A percentile compares a stretch with the other conserved stretches of the same genome.
These are phyloP conservation scores for Balearica regulorum DNA, from an alignment of 2,797 vertebrate species.

Conservation along the genomic window DNA sequence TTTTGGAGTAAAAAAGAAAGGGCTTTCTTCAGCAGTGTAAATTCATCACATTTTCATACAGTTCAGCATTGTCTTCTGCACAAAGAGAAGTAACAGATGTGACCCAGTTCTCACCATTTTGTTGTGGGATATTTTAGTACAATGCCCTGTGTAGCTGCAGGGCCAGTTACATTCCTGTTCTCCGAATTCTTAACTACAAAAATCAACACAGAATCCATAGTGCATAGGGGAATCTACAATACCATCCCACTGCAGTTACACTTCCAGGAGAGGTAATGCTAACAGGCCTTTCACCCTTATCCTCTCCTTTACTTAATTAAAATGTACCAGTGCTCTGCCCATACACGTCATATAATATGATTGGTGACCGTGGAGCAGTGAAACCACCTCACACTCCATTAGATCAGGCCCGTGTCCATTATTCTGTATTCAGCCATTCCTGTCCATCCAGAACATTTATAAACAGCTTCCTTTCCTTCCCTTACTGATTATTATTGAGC, in stretches of 20 bases:
- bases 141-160: neutral
- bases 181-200: neutral
- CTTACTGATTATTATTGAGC: neutral
- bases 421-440: neutral
- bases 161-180: neutral
- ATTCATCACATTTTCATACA: constrained; percentile 26
- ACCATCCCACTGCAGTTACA: neutral
- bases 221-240: neutral
- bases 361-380: neutral
- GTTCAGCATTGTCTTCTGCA: constrained; percentile 21
- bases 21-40: neutral
- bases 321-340: neutral
- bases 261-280: neutral
- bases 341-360: neutral
- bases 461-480: neutral
- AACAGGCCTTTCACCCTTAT: neutral
- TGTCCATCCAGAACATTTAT: neutral
- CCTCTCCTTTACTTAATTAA: neutral
- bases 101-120: constrained; percentile 39
- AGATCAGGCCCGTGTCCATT: neutral
- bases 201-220: neutral
- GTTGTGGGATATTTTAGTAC: neutral
- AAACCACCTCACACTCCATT: neutral
- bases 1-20: neutral
- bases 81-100: constrained; percentile 42